Conservation (phyloP, 2,797 vertebrate species). For the Poeciliopsis gracilis region DNA sequence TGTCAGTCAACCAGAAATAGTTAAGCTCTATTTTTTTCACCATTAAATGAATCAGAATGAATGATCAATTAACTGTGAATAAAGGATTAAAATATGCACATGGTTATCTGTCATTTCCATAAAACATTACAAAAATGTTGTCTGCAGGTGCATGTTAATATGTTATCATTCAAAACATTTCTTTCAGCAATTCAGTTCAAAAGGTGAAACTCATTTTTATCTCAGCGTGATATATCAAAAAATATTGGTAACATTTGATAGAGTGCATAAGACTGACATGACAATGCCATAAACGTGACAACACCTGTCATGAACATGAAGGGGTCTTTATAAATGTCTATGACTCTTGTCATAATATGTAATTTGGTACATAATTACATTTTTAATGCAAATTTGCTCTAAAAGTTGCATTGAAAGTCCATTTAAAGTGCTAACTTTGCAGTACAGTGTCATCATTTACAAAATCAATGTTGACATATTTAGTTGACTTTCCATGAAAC, state of each 20-base stretch:
- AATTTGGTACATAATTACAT: too few species aligned
- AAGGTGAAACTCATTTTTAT: background rate
- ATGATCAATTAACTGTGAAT: slow-evolving; percentile 37
- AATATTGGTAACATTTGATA: background rate
- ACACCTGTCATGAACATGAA: too few species aligned
- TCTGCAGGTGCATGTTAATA: background rate
- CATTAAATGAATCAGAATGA: slow-evolving; percentile 51
- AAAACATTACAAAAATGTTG: slow-evolving; percentile 1
- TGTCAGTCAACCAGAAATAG: slow-evolving; percentile 45
- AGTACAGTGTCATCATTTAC: too few species aligned
- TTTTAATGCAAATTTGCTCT: too few species aligned
- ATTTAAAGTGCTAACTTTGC: too few species aligned
- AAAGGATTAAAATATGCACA: slow-evolving; percentile 34
- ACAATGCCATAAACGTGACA: too few species aligned
- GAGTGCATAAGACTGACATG: too few species aligned
- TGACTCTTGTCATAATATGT: too few species aligned
- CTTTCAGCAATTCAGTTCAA: background rate
- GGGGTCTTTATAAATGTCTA: too few species aligned
- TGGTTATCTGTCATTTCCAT: slow-evolving; percentile 15
- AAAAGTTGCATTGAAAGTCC: too few species aligned
- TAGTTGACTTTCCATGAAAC: too few species aligned
- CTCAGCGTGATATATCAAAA: background rate
- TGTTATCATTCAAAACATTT: background rate
- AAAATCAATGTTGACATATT: too few species aligned
- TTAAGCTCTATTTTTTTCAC: slow-evolving; percentile 28